phyloP scores from a whole-genome alignment of 2,888 invertebrate species.

The Campaea margaritaria region DNA sequence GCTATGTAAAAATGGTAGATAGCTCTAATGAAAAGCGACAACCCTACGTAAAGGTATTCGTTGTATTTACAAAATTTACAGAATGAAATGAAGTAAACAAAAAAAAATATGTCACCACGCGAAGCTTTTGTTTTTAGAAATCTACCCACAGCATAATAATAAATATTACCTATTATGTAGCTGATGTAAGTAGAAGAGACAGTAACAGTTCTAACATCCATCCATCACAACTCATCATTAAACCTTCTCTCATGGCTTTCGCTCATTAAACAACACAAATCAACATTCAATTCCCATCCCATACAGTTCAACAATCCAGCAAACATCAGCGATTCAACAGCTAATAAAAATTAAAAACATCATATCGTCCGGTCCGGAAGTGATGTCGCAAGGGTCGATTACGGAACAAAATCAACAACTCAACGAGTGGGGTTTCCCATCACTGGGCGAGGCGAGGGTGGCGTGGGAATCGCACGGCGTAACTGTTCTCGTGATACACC shows the following conservation, averaged over 20 bases:
- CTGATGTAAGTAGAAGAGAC: too few species aligned
- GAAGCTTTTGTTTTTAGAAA: too few species aligned
- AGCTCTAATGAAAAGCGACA: too few species aligned
- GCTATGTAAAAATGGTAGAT: too few species aligned
- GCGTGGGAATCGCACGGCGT: constrained; percentile 78
- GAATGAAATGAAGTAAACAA: too few species aligned
- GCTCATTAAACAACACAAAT: constrained; percentile 34
- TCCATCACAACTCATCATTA: constrained; percentile 2
- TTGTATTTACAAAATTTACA: too few species aligned
- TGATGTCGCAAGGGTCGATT: constrained; percentile 63
- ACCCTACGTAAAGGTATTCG: too few species aligned
- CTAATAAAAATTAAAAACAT: constrained; percentile 57
- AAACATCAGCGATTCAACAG: constrained; percentile 48
- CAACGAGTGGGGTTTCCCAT: constrained; percentile 78
- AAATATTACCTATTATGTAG: too few species aligned
- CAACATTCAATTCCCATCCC: constrained; percentile 36
- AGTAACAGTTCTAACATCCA: too few species aligned
- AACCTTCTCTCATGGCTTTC: constrained; percentile 19
- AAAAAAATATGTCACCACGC: too few species aligned
- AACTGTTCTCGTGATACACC: constrained; percentile 73
- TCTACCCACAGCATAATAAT: too few species aligned
- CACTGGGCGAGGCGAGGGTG: constrained; percentile 48
- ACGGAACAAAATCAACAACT: constrained; percentile 78
- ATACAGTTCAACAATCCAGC: constrained; percentile 34
- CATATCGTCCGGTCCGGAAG: constrained; percentile 69